These are phyloP conservation scores for Leptothorax acervorum DNA, from an alignment of 2,888 invertebrate genomes.

Conservation along the genomic window DNA sequence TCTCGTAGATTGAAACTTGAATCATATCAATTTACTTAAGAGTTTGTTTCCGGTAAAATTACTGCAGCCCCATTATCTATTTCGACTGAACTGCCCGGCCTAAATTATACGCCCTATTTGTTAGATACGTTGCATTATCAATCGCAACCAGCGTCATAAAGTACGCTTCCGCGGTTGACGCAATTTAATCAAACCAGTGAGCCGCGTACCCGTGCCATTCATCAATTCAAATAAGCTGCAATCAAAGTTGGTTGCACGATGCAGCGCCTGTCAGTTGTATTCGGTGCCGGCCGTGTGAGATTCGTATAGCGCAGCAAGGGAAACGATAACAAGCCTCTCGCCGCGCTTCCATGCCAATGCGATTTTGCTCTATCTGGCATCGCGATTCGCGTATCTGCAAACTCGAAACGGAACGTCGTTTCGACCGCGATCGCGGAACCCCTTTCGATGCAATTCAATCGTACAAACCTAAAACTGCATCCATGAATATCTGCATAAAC, in stretches of 20 bases:
- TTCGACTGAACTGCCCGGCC: constrained; percentile 17
- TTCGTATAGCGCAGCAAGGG: constrained; percentile 1
- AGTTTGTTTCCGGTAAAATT: constrained; percentile 7
- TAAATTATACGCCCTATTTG: constrained; percentile 28
- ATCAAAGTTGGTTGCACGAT: constrained; percentile 34
- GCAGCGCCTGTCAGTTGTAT: constrained; percentile 23
- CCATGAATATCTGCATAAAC: background rate
- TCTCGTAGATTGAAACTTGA: background rate
- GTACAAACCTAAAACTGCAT: background rate
- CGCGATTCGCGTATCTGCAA: constrained; percentile 12
- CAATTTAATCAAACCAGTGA: constrained; percentile 41
- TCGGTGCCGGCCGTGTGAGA: background rate
- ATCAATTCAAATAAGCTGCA: constrained; percentile 47
- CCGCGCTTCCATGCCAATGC: background rate
- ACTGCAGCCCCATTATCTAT: background rate
- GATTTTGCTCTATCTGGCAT: constrained; percentile 22
- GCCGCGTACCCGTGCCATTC: constrained; percentile 27
- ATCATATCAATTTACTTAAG: background rate
- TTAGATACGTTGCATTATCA: constrained; percentile 30
- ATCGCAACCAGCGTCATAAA: constrained; percentile 37
- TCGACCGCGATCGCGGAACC: constrained; percentile 3
- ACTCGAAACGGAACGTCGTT: constrained; percentile 23
- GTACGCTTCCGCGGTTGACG: constrained; percentile 27
- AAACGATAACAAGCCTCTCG: constrained; percentile 22
- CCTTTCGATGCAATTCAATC: background rate